These are phyloP conservation scores for Peromyscus melanophrys DNA, from an alignment of 2,797 vertebrate genomes.

Conservation along the genomic window DNA sequence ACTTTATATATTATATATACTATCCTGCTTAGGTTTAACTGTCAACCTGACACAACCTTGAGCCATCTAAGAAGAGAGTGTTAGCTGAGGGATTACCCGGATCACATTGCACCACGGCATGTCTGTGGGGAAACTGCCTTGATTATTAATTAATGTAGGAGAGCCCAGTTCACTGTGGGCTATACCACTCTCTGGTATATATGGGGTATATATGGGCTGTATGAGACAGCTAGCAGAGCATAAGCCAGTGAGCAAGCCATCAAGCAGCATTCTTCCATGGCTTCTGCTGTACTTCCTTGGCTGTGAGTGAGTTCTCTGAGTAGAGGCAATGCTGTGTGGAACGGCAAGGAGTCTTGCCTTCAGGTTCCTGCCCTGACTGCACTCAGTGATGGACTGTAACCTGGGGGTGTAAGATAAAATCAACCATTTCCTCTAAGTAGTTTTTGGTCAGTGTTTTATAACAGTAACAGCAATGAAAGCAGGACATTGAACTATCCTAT, in stretches of 20 bases:
- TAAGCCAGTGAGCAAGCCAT: not conserved
- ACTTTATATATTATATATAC: not conserved
- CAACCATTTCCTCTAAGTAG: not conserved
- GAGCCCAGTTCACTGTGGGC: not conserved
- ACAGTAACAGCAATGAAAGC: not conserved
- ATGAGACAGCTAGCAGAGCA: no score
- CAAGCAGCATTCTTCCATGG: no score
- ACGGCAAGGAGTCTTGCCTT: not conserved
- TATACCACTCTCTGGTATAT: not conserved
- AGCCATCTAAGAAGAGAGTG: not conserved
- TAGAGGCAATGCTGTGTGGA: not conserved
- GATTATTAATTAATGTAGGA: not conserved
- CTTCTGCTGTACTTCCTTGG: not conserved
- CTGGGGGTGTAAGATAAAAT: not conserved
- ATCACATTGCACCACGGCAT: no score
- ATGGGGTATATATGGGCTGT: not conserved
- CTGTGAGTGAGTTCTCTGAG: not conserved
- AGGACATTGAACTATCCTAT: not conserved
- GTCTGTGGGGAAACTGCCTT: not conserved
- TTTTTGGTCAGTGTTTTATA: not conserved
- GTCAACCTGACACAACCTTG: not conserved
- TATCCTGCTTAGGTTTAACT: not conserved
- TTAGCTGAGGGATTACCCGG: not conserved
- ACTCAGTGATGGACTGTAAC: not conserved
- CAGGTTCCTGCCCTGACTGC: not conserved